A percentile compares a stretch with the other conserved stretches of the same genome.
phyloP scores from a whole-genome alignment of 2,888 invertebrate species.

The Ametastegia equiseti region DNA sequence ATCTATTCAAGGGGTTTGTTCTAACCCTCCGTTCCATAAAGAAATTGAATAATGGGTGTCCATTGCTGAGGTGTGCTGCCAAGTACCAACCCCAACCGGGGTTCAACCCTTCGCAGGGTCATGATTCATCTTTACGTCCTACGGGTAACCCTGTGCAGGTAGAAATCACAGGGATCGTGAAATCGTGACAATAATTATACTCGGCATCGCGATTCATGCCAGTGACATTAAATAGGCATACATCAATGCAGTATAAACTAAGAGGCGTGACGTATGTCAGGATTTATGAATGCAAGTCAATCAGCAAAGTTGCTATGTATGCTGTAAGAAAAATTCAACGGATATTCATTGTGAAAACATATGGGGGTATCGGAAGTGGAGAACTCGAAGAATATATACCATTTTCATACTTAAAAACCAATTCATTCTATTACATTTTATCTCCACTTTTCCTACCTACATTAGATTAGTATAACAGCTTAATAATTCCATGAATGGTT shows the following conservation, averaged over 20 bases:
- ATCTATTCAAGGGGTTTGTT: background rate
- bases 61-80: background rate
- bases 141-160: background rate
- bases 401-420: too few species aligned
- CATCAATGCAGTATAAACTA: background rate
- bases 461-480: too few species aligned
- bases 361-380: too few species aligned
- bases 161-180: background rate
- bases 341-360: too few species aligned
- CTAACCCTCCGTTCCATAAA: background rate
- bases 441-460: too few species aligned
- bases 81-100: background rate
- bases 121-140: background rate
- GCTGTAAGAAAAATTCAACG: too few species aligned
- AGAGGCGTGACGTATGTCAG: too few species aligned
- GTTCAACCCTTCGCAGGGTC: background rate
- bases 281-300: too few species aligned
- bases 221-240: background rate
- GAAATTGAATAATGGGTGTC: conserved; percentile 6
- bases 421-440: too few species aligned
- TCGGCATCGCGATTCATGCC: background rate
- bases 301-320: too few species aligned
- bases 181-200: background rate
- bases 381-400: too few species aligned
- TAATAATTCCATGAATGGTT: too few species aligned